These are phyloP conservation scores for Elymnias hypermnestra DNA, from an alignment of 1,140 invertebrate species.

Conservation along the genomic window DNA sequence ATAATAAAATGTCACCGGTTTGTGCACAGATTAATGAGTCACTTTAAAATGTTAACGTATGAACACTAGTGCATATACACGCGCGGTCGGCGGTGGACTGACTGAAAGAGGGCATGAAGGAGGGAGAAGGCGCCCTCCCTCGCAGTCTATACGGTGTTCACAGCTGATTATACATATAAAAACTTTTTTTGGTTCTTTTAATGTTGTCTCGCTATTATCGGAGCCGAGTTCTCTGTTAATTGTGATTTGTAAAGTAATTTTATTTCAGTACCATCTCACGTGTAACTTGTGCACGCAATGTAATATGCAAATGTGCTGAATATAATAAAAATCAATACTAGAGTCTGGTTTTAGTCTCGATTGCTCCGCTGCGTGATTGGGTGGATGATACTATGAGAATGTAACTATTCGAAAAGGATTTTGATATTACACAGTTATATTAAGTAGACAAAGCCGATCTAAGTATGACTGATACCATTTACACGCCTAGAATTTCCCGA, in stretches of 20 bases:
- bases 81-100: conserved; percentile 16
- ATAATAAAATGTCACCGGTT: neutral
- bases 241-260: conserved; percentile 10
- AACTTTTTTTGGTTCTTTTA: conserved; percentile 23
- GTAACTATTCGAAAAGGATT: too few relatives aligned
- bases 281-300: neutral
- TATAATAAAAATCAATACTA: neutral
- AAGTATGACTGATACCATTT: too few relatives aligned
- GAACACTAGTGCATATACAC: conserved; percentile 6
- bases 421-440: too few relatives aligned
- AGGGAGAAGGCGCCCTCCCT: conserved; percentile 13
- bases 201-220: conserved; percentile 1
- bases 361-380: too few relatives aligned
- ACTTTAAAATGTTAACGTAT: neutral
- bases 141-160: conserved; percentile 2
- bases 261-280: neutral
- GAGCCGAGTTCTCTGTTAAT: neutral
- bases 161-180: conserved; percentile 25
- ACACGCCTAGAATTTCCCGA: too few relatives aligned
- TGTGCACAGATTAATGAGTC: conserved; percentile 3
- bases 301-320: neutral
- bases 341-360: neutral
- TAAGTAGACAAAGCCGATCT: too few relatives aligned
- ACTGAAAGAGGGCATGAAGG: conserved; percentile 1
- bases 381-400: too few relatives aligned